These are phyloP conservation scores for Balearica regulorum DNA, from an alignment of 2,797 vertebrate species.

Conservation along the genomic window DNA sequence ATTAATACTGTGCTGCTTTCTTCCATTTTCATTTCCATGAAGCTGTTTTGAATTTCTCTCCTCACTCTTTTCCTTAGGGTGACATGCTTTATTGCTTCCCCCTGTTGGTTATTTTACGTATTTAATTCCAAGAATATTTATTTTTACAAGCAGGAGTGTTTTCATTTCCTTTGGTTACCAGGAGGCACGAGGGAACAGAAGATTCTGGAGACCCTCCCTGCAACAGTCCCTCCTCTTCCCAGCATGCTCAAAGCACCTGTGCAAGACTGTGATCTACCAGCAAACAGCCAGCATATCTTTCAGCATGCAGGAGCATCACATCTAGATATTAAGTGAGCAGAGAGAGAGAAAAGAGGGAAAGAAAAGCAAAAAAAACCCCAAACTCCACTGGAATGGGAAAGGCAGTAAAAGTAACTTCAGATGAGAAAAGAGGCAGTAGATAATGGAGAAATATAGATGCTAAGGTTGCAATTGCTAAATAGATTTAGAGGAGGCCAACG, in stretches of 20 bases:
- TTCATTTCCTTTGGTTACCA: conserved; percentile 1
- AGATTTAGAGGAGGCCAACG: neutral
- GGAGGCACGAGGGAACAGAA: neutral
- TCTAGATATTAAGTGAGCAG: neutral
- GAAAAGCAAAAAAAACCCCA: neutral
- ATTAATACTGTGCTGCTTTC: neutral
- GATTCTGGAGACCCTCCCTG: neutral
- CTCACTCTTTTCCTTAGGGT: neutral
- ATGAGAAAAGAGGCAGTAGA: neutral
- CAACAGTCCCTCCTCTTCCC: neutral
- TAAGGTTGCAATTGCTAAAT: neutral
- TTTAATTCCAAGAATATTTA: conserved; percentile 29
- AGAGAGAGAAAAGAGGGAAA: neutral
- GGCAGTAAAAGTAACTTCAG: neutral
- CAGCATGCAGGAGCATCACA: neutral
- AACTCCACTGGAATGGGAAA: neutral
- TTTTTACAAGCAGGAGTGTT: neutral
- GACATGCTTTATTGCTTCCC: conserved; percentile 8
- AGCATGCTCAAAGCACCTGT: neutral
- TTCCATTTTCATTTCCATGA: neutral
- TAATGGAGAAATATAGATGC: neutral
- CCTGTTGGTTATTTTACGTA: neutral
- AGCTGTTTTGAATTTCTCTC: neutral
- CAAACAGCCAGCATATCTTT: neutral
- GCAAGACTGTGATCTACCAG: neutral